Base-by-base conservation (phyloP, 1,140 invertebrate genomes). In the Bicyclus anynana region DNA sequence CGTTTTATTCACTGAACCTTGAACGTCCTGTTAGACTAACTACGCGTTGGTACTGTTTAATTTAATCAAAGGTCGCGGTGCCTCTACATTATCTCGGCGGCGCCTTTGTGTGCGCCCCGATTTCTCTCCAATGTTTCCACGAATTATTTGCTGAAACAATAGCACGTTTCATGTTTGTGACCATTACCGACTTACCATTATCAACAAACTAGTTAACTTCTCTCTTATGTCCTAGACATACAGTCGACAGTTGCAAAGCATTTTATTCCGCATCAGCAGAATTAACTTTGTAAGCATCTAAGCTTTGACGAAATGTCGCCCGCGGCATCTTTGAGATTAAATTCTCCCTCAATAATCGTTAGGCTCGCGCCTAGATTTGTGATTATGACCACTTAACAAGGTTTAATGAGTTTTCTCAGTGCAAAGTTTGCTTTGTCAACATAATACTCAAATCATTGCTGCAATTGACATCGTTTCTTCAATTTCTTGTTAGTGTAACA, bases 131-230 rank as follows among this genome's bases (percentile, higher is more conserved):
- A 77, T 74, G 73, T 74, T 84, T 87, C 81, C 69, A 67, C 68
- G 80, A 80, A 84, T 79, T 85, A 85, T 87, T 87, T 87, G 77
- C 79, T 84, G 74, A 85, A 84, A 84, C 80, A 85, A 84, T 84
- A 84, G 74, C 74, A 77, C 73, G 71, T 62, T 84, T 74, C 65
- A 73, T 75, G 72, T 79, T 77, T 79, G 67, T 73, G 65, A 57
- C 69, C 53, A 60, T 67, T 57, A 69, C 65, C 63, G 72, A 64
- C 53, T 66, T 68, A 64, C 35, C 13, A 59, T 46, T 42, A 21
- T 21, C 14, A 6, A 40, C n/a, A 4, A 18, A 27, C 18, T 10
- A 40, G 5, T 14, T 29, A 35, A 12, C 14, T 27, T 9, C 16
- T 35, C 20, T 53, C 47, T 52, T 67, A 66, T 40, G 9, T 5